Evolutionary conservation across 2,888 invertebrate species (phyloP).

Genomic region (Lydus trimaculatus): DNA sequence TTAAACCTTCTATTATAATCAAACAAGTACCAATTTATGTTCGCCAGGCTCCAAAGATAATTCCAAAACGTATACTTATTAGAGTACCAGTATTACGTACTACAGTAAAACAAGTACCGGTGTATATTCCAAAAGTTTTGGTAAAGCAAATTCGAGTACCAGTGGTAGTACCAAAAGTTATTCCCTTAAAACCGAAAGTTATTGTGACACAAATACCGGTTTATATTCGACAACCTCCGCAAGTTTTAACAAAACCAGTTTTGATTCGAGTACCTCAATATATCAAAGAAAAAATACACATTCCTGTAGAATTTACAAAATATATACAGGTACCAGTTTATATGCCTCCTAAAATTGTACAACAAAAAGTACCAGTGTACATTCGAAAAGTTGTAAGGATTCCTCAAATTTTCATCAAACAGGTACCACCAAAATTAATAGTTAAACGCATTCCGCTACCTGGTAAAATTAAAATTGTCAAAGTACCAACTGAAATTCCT

Average conservation of each 20-base stretch:
- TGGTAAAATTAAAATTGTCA: neutral
- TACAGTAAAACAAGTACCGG: constrained; percentile 13
- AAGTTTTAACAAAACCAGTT: constrained; percentile 8
- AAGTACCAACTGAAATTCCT: constrained; percentile 11
- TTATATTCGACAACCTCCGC: constrained; percentile 2
- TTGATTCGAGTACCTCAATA: neutral
- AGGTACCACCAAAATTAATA: constrained; percentile 3
- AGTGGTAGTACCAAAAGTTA: neutral
- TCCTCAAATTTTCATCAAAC: constrained; percentile 5
- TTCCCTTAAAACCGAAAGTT: neutral
- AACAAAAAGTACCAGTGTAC: neutral
- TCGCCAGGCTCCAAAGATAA: neutral
- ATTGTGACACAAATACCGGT: neutral
- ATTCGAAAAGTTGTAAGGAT: neutral
- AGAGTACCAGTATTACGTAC: neutral
- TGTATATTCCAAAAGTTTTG: neutral
- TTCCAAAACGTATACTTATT: neutral
- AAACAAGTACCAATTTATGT: constrained; percentile 14
- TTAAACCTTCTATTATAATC: neutral
- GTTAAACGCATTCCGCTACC: neutral
- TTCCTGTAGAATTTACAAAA: neutral
- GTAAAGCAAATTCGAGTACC: neutral
- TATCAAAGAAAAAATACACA: neutral
- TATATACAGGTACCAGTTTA: neutral
- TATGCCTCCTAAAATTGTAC: neutral